Base-by-base conservation (phyloP, 1,140 invertebrate genomes). In the Drosophila bifasciata region DNA sequence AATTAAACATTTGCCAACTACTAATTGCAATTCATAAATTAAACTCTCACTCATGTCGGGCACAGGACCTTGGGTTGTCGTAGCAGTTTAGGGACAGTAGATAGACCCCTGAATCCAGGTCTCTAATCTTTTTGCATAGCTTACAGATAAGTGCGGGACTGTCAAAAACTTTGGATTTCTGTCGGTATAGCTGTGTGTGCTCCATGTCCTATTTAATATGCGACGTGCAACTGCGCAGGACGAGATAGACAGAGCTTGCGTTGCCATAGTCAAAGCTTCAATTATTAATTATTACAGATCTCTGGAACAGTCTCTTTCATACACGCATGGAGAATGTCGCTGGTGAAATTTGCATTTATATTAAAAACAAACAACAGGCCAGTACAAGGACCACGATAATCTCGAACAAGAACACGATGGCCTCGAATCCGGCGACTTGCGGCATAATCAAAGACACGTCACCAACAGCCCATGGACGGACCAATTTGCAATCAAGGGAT, bases 331-430 rank as follows among this genome's bases (percentile, higher is more conserved):
- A 41, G 60, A 60, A 57, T 88, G 81, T 72, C 80, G 68, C 72
- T 86, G 80, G 72, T 67, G 58, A 88, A 86, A 86, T 86, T 86
- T 86, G 81, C 81, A 86, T 86, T 88, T 86, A 86, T 86, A 86
- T 86, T 86, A 86, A 86, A 86, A 86, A 86, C 81, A 85, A 85
- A 88, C 81, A 85, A 77, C 70, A 74, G 69, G 32, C 50, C 17
- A 13, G 56, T 19, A 59, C 68, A 63, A 68, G 61, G 72, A 53
- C 44, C 61, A 62, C 43, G 76, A 56, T 52, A 56, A 69, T 69
- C 66, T 56, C 80, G 59, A 53, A 73, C 61, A 58, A 43, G 25
- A 32, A 44, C 44, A 45, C 55, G 51, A 58, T 45, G 39, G 32
- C 11, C 32, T 3, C 32, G 32, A 36, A 13, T 3, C 3, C 11